phyloP scores from a whole-genome alignment of 2,888 invertebrate genomes.

The Antheraea assamensis region DNA sequence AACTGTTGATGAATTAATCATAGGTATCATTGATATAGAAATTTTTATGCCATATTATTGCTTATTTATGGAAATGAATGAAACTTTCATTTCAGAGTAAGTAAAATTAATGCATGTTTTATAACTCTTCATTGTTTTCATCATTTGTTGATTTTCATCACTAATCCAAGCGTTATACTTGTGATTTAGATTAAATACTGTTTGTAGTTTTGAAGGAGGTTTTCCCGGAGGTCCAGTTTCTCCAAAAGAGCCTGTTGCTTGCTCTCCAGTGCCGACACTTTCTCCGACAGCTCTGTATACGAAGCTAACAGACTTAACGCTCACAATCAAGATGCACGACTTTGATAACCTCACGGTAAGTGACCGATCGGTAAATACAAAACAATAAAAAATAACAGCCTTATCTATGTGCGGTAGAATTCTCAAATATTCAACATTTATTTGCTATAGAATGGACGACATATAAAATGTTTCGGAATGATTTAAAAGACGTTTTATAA shows the following conservation, averaged over 20 bases:
- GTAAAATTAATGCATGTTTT: no score
- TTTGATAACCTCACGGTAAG: conserved; percentile 82
- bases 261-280: conserved; percentile 47
- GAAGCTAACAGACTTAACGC: conserved; percentile 84
- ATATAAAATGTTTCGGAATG: neutral
- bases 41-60: no score
- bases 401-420: no score
- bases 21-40: neutral
- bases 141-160: no score
- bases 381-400: no score
- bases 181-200: neutral
- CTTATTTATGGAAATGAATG: no score
- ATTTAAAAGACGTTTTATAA: neutral
- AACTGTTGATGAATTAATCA: neutral
- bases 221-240: conserved; percentile 66
- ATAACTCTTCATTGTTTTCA: no score
- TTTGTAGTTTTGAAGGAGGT: conserved; percentile 70
- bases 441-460: no score
- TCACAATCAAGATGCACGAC: conserved; percentile 84
- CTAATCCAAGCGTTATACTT: no score
- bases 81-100: no score
- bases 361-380: conserved; percentile 15
- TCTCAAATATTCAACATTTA: no score
- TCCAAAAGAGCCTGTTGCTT: conserved; percentile 46
- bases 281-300: conserved; percentile 83